These are phyloP conservation scores for Volucella zonaria DNA, from an alignment of 2,888 invertebrate genomes.

Conservation along the genomic window DNA sequence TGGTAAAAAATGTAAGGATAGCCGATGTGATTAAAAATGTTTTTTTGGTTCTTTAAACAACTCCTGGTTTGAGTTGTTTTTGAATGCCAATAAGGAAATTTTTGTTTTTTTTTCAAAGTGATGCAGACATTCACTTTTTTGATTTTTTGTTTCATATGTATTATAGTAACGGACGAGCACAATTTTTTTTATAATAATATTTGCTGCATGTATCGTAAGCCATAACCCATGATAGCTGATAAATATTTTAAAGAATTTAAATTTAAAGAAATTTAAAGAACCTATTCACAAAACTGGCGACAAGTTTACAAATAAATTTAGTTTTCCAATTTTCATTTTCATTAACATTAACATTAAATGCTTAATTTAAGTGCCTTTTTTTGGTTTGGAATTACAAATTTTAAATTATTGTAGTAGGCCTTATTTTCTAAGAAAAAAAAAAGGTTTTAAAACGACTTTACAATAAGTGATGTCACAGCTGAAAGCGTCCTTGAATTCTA, in stretches of 20 bases:
- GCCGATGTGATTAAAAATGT: slow-evolving; percentile 60
- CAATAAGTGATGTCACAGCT: too few species aligned
- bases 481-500: too few species aligned
- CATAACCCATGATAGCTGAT: slow-evolving; percentile 53
- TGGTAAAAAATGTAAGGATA: slow-evolving; percentile 30
- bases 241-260: too few species aligned
- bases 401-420: too few species aligned
- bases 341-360: neutral
- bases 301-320: neutral
- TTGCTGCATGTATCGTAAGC: slow-evolving; percentile 37
- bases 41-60: slow-evolving; percentile 27
- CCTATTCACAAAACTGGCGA: slow-evolving; percentile 58
- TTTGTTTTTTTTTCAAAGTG: slow-evolving; percentile 34
- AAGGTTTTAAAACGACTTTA: too few species aligned
- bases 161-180: slow-evolving; percentile 52
- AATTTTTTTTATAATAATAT: slow-evolving; percentile 42
- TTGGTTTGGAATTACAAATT: neutral
- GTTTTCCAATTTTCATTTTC: neutral
- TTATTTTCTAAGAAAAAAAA: too few species aligned
- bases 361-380: neutral
- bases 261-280: too few species aligned
- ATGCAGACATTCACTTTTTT: slow-evolving; percentile 28
- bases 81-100: slow-evolving; percentile 73
- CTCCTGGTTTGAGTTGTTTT: slow-evolving; percentile 42
- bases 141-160: slow-evolving; percentile 33